A percentile compares a stretch with the other conserved stretches of the same genome.
Conservation (phyloP, 2,113 vertebrate species). For the Athene cunicularia region DNA sequence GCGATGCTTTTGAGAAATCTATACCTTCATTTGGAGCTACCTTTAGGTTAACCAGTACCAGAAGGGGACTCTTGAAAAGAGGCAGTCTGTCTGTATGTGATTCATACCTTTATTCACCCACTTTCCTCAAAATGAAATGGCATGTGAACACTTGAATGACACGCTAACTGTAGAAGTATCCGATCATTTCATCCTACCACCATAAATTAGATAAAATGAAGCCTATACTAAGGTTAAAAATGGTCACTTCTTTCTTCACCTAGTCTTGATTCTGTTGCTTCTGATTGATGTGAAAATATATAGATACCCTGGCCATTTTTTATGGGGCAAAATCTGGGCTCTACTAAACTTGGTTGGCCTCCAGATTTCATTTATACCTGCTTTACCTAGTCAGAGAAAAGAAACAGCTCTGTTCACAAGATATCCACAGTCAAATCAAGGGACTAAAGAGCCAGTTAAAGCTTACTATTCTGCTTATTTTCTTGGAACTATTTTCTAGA, state of each 20-base stretch:
- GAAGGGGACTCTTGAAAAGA: background rate
- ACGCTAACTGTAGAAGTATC: background rate
- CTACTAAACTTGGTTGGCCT: background rate
- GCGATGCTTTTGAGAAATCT: background rate
- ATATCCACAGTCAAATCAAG: background rate
- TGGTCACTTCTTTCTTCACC: background rate
- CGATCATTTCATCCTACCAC: background rate
- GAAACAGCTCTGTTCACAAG: background rate
- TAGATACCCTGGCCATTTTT: background rate
- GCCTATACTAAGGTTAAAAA: background rate
- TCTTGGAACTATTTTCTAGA: background rate
- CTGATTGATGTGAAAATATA: background rate
- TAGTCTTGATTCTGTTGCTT: background rate
- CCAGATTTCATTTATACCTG: background rate
- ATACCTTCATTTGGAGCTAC: background rate
- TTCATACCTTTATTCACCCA: background rate
- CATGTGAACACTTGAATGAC: background rate
- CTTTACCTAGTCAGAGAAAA: background rate
- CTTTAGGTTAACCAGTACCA: background rate
- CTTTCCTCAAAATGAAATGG: background rate
- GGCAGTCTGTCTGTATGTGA: background rate
- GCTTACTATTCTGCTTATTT: background rate
- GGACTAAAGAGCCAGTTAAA: background rate
- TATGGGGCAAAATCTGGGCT: background rate
- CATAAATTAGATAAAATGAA: background rate